Base-by-base conservation (phyloP, 2,113 vertebrate genomes). In the Boulengeromyrus knoepffleri region DNA sequence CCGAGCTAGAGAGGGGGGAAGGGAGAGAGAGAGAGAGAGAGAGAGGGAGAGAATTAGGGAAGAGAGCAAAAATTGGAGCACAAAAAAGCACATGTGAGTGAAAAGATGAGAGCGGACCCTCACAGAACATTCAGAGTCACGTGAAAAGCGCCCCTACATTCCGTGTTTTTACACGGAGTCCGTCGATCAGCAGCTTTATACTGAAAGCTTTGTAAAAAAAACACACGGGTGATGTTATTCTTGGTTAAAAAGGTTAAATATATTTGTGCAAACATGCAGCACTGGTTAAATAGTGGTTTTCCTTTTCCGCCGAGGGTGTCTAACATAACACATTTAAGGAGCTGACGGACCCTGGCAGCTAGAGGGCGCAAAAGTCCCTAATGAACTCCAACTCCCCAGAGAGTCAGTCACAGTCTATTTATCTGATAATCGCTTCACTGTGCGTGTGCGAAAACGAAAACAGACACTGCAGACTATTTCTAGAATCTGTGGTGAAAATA, bases 1-100 rank as follows among this genome's bases (percentile, higher is more conserved):
- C 96, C 95, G 97, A 93, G 96, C 99, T 99, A 97, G 93, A 97
- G 97, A 96, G 96, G 94, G 96, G 96, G 47, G 85, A 24, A 95
- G 93, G 93, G 94, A 95, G 95, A 93, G 87, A 36, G 8, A n/a
- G 24, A 94, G 93, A 93, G 93, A 95, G 95, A 94, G 88, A 66
- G 12, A 70, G 27, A 70, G 27, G 27, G 62, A 70, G 62, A 53
- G 92, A 91, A 94, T 93, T 92, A 94, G 89, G 92, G 90, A 85
- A 89, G 77, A 70, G 88, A 92, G n/a, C 49, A 45, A 88, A 13
- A 47, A 50, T n/a, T 10, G 42, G 31, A 85, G 47, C 42, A 52
- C 45, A 53, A 45, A 62, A 90, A 46, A 88, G 52, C 74, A 62
- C 62, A 62, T 39, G 21, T 46, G 62, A 45, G 8, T 47, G 85